A percentile compares a stretch with the other conserved stretches of the same genome.
Evolutionary conservation across 2,113 vertebrate species (phyloP).

Genomic region (Passer domesticus): DNA sequence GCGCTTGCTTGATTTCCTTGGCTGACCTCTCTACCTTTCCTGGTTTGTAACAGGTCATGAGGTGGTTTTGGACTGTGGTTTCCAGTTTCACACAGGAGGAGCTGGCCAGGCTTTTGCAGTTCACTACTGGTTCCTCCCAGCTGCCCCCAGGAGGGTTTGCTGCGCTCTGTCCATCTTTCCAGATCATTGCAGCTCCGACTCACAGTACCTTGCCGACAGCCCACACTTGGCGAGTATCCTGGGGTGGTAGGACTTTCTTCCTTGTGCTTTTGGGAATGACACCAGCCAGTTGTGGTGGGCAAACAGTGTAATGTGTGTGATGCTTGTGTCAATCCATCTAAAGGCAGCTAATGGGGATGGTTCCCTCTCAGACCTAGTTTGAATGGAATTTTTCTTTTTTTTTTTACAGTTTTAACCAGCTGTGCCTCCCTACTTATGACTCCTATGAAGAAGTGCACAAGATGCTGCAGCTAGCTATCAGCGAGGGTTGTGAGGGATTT

Average conservation of each 20-base stretch:
- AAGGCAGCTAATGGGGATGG: neutral
- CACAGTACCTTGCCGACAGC: slow-evolving; percentile 97
- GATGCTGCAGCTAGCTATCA: slow-evolving; percentile 98
- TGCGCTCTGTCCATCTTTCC: slow-evolving; percentile 95
- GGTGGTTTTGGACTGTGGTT: slow-evolving; percentile 98
- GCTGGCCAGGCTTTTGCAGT: slow-evolving; percentile 94
- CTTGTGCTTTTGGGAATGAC: neutral
- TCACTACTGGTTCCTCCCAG: slow-evolving; percentile 97
- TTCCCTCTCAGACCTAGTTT: neutral
- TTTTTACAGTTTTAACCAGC: slow-evolving; percentile 95
- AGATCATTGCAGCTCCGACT: slow-evolving; percentile 95
- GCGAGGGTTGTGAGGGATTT: slow-evolving; percentile 97
- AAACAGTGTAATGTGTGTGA: neutral
- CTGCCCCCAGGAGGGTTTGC: slow-evolving; percentile 95
- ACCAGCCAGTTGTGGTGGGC: neutral
- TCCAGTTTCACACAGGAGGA: slow-evolving; percentile 98
- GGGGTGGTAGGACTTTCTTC: neutral
- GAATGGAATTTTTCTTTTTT: slow-evolving; percentile 25
- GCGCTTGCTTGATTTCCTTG: neutral
- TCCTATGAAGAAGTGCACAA: slow-evolving; percentile 98
- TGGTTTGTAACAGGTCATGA: slow-evolving; percentile 87
- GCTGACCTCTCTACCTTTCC: neutral
- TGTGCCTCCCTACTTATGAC: slow-evolving; percentile 99
- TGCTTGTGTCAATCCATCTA: neutral
- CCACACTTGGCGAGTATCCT: slow-evolving; percentile 89